These are phyloP conservation scores for Drosophila ohnishii DNA, from an alignment of 1,140 invertebrate genomes.

Conservation along the genomic window DNA sequence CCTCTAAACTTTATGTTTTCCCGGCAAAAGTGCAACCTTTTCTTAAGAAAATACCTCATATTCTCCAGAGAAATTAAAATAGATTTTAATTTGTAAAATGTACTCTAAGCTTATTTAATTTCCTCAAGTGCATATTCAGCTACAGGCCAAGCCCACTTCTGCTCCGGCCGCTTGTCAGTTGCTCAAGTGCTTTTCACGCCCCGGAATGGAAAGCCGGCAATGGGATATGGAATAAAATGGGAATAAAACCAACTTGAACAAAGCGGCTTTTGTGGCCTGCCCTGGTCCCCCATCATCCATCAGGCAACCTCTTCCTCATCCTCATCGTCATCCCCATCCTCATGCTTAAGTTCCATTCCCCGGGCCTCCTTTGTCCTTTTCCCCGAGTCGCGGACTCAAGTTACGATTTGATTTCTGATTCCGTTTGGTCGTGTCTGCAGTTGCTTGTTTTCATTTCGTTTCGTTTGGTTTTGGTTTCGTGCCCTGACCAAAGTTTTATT, in stretches of 20 bases:
- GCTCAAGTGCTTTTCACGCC: constrained; percentile 76
- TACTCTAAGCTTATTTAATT: constrained; percentile 5
- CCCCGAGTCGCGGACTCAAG: constrained; percentile 51
- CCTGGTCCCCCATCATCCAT: constrained; percentile 18
- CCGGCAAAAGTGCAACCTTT: not conserved
- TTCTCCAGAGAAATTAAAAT: not conserved
- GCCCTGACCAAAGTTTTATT: constrained; percentile 64
- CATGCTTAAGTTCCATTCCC: not conserved
- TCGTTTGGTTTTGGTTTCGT: constrained; percentile 29
- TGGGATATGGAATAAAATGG: constrained; percentile 36
- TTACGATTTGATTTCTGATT: constrained; percentile 78
- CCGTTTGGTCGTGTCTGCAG: constrained; percentile 56
- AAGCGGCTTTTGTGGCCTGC: constrained; percentile 56
- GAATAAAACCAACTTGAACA: constrained; percentile 49
- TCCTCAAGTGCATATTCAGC: constrained; percentile 48
- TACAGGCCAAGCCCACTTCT: constrained; percentile 45
- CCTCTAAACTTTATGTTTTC: not conserved
- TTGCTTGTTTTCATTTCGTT: constrained; percentile 47
- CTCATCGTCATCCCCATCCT: not conserved
- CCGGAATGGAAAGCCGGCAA: constrained; percentile 46
- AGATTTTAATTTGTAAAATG: not conserved
- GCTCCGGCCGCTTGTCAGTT: constrained; percentile 37
- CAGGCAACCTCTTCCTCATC: not conserved
- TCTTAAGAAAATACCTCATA: not conserved
- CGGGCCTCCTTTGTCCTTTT: constrained; percentile 30